A percentile compares a stretch with the other conserved stretches of the same genome.
phyloP scores from a whole-genome alignment of 2,797 vertebrate species.

The Tragelaphus oryx region DNA sequence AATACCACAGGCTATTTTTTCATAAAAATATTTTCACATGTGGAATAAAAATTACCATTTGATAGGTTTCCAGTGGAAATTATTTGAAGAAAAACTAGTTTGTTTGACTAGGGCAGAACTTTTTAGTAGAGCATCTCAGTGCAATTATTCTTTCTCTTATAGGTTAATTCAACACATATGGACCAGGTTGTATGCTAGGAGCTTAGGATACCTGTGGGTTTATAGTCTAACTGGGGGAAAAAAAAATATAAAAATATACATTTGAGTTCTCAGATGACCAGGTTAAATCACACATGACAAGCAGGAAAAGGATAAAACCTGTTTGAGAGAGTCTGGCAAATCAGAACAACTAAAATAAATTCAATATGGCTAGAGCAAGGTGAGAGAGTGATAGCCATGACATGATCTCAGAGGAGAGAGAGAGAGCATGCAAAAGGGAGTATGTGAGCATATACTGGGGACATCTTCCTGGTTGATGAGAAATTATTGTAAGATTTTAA shows the following conservation, averaged over 20 bases:
- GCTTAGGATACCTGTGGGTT: neutral
- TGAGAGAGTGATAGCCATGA: neutral
- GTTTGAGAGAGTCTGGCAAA: neutral
- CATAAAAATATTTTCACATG: neutral
- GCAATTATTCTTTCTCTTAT: neutral
- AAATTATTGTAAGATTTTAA: neutral
- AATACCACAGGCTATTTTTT: neutral
- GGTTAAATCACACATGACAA: neutral
- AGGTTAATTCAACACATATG: neutral
- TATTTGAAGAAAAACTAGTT: neutral
- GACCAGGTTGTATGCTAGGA: neutral
- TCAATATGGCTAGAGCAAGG: neutral
- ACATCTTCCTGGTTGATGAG: neutral
- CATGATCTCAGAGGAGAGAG: neutral
- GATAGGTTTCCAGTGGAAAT: neutral
- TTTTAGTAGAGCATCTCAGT: neutral
- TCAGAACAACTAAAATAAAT: neutral
- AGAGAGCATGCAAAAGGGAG: neutral
- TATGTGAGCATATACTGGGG: neutral
- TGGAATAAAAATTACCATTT: neutral
- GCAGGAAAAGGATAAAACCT: neutral
- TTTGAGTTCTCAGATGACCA: neutral
- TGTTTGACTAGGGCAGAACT: neutral
- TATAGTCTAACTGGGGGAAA: neutral
- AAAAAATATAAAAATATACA: neutral